Base-by-base conservation (phyloP, 2,888 invertebrate genomes). In the Noctua comes region DNA sequence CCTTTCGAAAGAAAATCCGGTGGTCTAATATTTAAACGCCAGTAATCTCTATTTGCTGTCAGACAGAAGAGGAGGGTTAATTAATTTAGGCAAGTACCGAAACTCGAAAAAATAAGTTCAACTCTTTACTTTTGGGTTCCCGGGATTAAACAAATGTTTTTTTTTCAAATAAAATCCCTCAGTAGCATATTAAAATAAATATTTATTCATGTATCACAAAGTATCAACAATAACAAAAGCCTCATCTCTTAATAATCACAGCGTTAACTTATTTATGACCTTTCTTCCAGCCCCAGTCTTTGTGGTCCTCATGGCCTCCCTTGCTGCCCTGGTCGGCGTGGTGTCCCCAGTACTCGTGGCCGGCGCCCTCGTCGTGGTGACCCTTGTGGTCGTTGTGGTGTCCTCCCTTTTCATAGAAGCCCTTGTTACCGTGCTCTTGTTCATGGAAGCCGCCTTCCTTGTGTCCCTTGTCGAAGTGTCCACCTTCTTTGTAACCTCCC, bases 391-490 rank as follows among this genome's bases (percentile, higher is more conserved):
- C 98, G 90, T 98, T 97, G 93, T 98, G 97, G 92, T 98, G 98
- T 79, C 98, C 97, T 24, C 98, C 98, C 91, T 98, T 98, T 90
- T 98, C 98, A 90, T 98, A 97, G 90, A 98, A 97, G 6, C 98
- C 98, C 92, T 98, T 98, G 93, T 98, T 97, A 66, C 98, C 98
- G 83, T 98, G 97, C 90, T 98, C 98, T 89, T 98, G 98, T 90
- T 98, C 98, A 89, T 98, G 98, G 92, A 98, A 98, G 21, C 97
- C 98, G 71, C 98, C 97, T 87, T 98, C 97, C 89, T 98, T 97
- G 93, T 98, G 98, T 16, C 98, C 98, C 88, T 98, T 98, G 94
- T 98, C 98, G 95, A 98, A 97, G 92, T 98, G 97, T 27, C 98
- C 98, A 72, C 98, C 98, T 94, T 98, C 98, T 94, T 98, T 98